phyloP scores from a whole-genome alignment of 2,113 vertebrate species.

The Corynorhinus townsendii region DNA sequence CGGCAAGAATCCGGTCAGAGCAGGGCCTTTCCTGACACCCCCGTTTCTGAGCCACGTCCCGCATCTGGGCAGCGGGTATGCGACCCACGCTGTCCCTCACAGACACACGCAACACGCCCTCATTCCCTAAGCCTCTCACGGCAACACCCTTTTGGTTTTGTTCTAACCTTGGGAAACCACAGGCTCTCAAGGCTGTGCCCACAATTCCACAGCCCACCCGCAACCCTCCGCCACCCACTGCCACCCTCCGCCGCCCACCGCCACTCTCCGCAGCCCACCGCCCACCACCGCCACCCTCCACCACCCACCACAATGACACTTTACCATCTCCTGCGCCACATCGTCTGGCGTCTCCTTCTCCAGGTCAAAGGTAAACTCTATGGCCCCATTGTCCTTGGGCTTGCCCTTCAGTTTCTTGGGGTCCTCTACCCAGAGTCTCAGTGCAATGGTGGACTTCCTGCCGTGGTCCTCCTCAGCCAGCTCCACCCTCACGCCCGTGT shows the following conservation, averaged over 20 bases:
- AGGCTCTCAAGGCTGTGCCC: accelerated
- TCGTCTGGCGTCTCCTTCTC: conserved; percentile 94
- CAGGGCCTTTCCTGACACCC: accelerated
- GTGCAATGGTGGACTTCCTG: conserved; percentile 92
- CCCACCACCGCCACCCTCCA: background rate
- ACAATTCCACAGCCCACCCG: accelerated
- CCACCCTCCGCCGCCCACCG: background rate
- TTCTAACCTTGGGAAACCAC: background rate
- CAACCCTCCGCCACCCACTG: background rate
- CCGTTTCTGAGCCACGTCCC: accelerated
- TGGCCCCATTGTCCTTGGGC: conserved; percentile 97
- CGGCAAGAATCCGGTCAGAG: background rate
- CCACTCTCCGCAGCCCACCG: accelerated
- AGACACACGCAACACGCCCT: background rate
- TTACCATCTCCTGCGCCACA: conserved; percentile 99
- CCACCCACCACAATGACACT: background rate
- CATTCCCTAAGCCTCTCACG: background rate
- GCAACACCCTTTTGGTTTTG: background rate
- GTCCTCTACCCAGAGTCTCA: conserved; percentile 98
- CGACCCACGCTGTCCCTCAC: background rate
- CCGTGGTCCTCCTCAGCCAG: conserved; percentile 98
- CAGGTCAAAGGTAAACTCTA: conserved; percentile 97
- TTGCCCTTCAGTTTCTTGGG: conserved; percentile 98
- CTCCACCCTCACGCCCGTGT: conserved; percentile 97
- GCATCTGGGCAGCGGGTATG: accelerated